Percentiles rank a stretch among this genome's conserved stretches.
Evolutionary conservation across 2,888 invertebrate genomes (phyloP).

Genomic region (Auanema sp.): DNA sequence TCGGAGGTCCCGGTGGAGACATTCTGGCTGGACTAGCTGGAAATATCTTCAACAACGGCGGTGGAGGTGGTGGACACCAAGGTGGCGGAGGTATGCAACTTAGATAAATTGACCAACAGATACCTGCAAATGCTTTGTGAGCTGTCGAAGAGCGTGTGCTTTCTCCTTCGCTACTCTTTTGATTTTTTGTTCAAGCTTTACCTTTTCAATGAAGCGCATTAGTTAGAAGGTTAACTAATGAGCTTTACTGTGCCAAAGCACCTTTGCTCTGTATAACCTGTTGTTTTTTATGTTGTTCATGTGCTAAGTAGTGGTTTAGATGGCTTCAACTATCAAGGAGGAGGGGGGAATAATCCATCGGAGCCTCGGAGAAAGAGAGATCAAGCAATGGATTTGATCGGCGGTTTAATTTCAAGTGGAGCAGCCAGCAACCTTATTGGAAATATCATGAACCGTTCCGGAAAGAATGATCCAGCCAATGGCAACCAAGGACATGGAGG

Average conservation of each 20-base stretch:
- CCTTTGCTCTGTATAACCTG: neutral
- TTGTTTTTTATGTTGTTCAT: slow-evolving; percentile 4
- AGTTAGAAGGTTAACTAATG: no score
- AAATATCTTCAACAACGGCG: slow-evolving; percentile 53
- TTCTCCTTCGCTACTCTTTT: neutral
- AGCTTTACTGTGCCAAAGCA: no score
- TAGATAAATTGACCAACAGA: slow-evolving; percentile 20
- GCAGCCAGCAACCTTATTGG: slow-evolving; percentile 24
- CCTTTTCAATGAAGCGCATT: no score
- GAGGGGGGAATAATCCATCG: slow-evolving; percentile 1
- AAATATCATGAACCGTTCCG: slow-evolving; percentile 26
- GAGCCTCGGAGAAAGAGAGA: slow-evolving; percentile 35
- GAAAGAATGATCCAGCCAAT: slow-evolving; percentile 20
- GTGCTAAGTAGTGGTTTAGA: slow-evolving; percentile 1
- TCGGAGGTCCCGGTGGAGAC: slow-evolving; percentile 55
- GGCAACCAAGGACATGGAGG: slow-evolving; percentile 24
- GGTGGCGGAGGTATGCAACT: slow-evolving; percentile 36
- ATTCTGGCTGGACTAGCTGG: slow-evolving; percentile 56
- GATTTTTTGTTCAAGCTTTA: neutral
- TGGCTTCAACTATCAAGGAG: slow-evolving; percentile 1
- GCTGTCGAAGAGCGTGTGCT: slow-evolving; percentile 16
- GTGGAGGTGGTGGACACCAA: slow-evolving; percentile 33
- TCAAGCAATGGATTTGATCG: slow-evolving; percentile 39
- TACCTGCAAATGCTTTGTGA: slow-evolving; percentile 32
- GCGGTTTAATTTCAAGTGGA: slow-evolving; percentile 25